Conservation (phyloP, 2,113 vertebrate genomes). For the Leptobrachium leishanense region DNA sequence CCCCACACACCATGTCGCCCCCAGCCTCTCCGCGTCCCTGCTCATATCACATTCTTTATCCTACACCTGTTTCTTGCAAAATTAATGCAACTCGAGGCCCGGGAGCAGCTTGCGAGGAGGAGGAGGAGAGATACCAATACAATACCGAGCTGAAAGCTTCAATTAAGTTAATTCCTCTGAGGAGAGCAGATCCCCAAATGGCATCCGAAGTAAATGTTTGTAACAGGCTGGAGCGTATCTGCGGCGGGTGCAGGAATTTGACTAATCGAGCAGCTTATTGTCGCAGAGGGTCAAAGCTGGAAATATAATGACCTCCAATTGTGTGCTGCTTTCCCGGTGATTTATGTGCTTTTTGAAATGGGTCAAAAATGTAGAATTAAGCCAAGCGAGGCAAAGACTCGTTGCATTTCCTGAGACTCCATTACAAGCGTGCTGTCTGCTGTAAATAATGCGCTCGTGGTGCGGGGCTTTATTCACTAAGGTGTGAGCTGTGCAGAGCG, state of each 20-base stretch:
- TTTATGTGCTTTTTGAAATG: constrained; percentile 8
- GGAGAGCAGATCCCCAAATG: constrained; percentile 32
- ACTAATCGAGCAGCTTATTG: constrained; percentile 26
- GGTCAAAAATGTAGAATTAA: neutral
- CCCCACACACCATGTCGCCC: neutral
- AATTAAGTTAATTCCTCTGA: constrained; percentile 42
- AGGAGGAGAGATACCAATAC: constrained; percentile 35
- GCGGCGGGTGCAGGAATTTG: constrained; percentile 31
- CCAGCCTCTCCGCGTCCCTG: neutral
- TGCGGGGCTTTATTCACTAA: too few species aligned
- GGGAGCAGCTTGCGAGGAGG: constrained; percentile 35
- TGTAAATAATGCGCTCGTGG: too few species aligned
- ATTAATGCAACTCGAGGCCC: constrained; percentile 31
- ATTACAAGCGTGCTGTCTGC: too few species aligned
- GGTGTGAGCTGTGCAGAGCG: too few species aligned
- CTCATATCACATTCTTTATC: constrained; percentile 35
- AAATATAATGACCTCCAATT: constrained; percentile 19
- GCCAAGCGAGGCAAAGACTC: neutral
- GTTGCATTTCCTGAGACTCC: neutral
- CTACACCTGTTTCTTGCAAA: constrained; percentile 41
- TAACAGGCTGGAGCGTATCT: constrained; percentile 9
- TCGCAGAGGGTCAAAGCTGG: constrained; percentile 5
- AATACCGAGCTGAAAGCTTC: constrained; percentile 36
- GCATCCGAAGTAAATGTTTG: constrained; percentile 28
- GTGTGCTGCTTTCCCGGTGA: constrained; percentile 10